phyloP scores from a whole-genome alignment of 1,140 invertebrate species.

The Heliconius himera region DNA sequence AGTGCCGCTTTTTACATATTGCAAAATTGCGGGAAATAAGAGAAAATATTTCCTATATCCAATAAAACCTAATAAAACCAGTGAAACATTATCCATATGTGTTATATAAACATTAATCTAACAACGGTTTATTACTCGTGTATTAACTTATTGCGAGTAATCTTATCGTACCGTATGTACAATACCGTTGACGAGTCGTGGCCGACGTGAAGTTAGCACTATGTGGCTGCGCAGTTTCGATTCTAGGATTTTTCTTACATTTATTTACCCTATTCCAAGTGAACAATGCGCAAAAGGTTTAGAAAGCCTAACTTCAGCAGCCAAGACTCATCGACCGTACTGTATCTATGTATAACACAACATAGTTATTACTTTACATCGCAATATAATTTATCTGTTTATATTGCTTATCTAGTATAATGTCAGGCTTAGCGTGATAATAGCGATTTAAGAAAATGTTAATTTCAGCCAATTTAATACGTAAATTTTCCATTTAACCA shows the following conservation, averaged over 20 bases:
- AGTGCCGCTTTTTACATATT: too few relatives aligned
- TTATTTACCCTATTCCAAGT: too few relatives aligned
- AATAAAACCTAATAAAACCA: neutral
- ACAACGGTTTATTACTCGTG: neutral
- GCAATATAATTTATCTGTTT: slow-evolving; percentile 9
- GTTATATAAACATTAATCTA: neutral
- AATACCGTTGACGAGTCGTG: too few relatives aligned
- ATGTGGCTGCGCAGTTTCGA: too few relatives aligned
- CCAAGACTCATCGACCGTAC: too few relatives aligned
- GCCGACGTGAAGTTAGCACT: too few relatives aligned
- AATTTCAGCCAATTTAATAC: neutral
- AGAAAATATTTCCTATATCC: neutral
- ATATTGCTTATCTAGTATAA: slow-evolving; percentile 2
- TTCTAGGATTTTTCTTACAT: too few relatives aligned
- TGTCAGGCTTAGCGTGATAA: neutral
- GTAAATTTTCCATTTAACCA: neutral
- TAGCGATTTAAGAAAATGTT: slow-evolving; percentile 10
- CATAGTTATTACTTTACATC: neutral
- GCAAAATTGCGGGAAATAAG: neutral
- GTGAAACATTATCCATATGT: neutral
- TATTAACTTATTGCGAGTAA: neutral
- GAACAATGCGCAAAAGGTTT: too few relatives aligned
- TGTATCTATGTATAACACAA: neutral
- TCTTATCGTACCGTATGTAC: neutral
- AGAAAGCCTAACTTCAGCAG: too few relatives aligned